Percentiles rank a stretch among this genome's conserved stretches.
These are phyloP conservation scores for Corydoras maculifer DNA, from an alignment of 2,113 vertebrate species.

Conservation along the genomic window DNA sequence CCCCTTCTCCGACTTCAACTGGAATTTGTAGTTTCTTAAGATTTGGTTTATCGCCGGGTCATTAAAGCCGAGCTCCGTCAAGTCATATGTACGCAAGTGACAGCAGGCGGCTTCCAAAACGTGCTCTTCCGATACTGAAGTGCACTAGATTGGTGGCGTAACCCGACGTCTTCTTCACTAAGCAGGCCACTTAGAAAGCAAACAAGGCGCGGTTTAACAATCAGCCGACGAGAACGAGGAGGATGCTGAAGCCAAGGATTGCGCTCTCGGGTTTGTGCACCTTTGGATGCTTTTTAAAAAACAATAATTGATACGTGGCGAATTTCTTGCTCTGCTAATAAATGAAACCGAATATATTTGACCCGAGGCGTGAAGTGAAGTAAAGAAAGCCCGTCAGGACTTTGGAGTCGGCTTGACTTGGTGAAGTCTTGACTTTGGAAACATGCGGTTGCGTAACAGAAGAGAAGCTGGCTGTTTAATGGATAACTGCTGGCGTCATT, in stretches of 20 bases:
- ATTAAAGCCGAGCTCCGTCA: too few species aligned
- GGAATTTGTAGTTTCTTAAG: too few species aligned
- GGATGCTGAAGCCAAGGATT: conserved; percentile 10
- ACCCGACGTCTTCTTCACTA: neutral
- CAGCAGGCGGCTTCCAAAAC: conserved; percentile 10
- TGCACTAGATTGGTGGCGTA: neutral
- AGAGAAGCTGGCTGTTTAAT: neutral
- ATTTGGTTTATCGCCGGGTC: too few species aligned
- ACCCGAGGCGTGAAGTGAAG: neutral
- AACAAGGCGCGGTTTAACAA: neutral
- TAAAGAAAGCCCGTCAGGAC: neutral
- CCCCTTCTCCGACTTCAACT: too few species aligned
- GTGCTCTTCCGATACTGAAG: neutral
- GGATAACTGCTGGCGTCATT: neutral
- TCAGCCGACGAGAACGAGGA: neutral
- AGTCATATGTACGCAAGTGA: conserved; percentile 32
- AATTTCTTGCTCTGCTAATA: too few species aligned
- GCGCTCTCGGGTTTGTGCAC: neutral
- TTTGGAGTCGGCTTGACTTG: neutral
- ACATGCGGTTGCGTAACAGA: neutral
- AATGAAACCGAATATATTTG: neutral
- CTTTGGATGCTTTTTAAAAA: neutral
- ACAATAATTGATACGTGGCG: too few species aligned
- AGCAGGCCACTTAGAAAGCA: neutral
- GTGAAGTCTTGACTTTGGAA: neutral